These are phyloP conservation scores for Leptinotarsa texana DNA, from an alignment of 1,140 invertebrate genomes.

Conservation along the genomic window DNA sequence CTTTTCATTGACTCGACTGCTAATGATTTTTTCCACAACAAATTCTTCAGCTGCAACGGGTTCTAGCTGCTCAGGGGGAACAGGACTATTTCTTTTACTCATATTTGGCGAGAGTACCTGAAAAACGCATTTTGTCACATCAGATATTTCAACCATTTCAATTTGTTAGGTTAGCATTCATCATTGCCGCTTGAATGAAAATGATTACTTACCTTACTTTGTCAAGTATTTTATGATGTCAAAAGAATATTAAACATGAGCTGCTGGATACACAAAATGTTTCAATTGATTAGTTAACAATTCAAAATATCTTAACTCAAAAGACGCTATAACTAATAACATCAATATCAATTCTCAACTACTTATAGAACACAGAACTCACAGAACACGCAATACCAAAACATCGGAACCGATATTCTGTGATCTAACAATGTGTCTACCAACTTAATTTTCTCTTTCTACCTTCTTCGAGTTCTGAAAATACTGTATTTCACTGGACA, in stretches of 20 bases:
- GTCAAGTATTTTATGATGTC: neutral
- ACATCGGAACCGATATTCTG: too few species aligned
- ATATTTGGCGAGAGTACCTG: slow-evolving; percentile 12
- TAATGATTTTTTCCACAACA: slow-evolving; percentile 47
- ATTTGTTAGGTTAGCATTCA: slow-evolving; percentile 9
- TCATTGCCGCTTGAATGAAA: neutral
- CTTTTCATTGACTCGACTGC: slow-evolving; percentile 44
- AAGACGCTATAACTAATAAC: neutral
- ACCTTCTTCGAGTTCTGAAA: too few species aligned
- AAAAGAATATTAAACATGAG: neutral
- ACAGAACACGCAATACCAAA: too few species aligned
- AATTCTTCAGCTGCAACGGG: slow-evolving; percentile 41
- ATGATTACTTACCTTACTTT: neutral
- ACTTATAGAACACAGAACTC: too few species aligned
- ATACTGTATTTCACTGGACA: too few species aligned
- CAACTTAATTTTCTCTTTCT: too few species aligned
- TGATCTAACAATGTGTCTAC: too few species aligned
- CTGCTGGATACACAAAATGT: too few species aligned
- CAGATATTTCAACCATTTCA: neutral
- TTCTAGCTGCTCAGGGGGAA: slow-evolving; percentile 28
- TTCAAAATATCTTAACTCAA: neutral
- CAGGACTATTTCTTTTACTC: slow-evolving; percentile 42
- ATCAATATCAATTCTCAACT: too few species aligned
- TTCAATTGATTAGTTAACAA: too few species aligned
- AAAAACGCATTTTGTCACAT: neutral